Base-by-base conservation (phyloP, 1,140 invertebrate species). In the Dendrolimus kikuchii region DNA sequence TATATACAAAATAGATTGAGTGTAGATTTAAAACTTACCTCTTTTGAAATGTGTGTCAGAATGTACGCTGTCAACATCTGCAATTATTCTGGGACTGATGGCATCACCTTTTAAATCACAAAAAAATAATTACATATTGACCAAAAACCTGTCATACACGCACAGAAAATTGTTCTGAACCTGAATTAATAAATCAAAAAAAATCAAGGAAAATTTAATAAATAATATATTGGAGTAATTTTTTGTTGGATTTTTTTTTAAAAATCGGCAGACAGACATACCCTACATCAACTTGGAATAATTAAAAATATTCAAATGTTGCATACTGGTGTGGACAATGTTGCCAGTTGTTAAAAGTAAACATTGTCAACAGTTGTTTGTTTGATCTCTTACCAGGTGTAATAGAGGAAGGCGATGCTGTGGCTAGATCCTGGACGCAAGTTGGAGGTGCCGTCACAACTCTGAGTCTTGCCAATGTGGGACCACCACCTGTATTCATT, bases 371-470 rank as follows among this genome's bases (percentile, higher is more conserved):
- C 40, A n/a, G 40, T 49, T 39, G 37, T 49, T 4, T 36, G 46
- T 46, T 8, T 36, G 37, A 41, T 40, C 23, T 23, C 6, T 51
- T 46, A 75, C 79, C 75, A 10, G 77, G 65, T 5, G 71, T 71
- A 6, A 66, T 55, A 5, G 76, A 77, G 45, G 71, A 50, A 41
- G 69, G 57, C 36, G 58, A 64, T 5, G 70, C 67, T 0, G 68
- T 7, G 0, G 73, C 80, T 36, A 89, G 59, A 49, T 90, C 89
- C 57, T 90, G 89, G 7, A 90, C 89, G 71, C 88, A 89, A 7
- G 84, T 89, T 36, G 88, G 89, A 46, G 88, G 89, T n/a, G 89
- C 88, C 36, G 90, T 90, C 6, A 91, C 88, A 7, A 92, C 90
- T 9, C 91, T 81, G 36, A 92, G 77, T 0, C 91, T 77, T 2